These are phyloP conservation scores for Brachypalpus laphriformis DNA, from an alignment of 2,888 invertebrate species.

Conservation along the genomic window DNA sequence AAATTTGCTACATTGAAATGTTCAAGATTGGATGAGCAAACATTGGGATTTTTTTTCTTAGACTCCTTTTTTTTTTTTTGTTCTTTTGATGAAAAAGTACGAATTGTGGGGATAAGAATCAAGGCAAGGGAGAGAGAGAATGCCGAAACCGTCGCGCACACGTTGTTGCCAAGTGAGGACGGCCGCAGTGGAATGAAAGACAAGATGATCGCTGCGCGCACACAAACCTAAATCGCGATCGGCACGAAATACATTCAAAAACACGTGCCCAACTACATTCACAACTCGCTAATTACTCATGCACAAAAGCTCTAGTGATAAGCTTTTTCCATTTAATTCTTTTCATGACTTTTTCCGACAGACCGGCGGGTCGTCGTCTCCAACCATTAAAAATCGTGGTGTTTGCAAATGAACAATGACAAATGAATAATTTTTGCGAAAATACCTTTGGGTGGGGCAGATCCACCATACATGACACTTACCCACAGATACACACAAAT, in stretches of 20 bases:
- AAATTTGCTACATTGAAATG: conserved; percentile 60
- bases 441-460: conserved; percentile 74
- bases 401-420: conserved; percentile 72
- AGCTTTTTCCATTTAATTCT: conserved; percentile 37
- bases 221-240: conserved; percentile 52
- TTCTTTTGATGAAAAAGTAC: conserved; percentile 18
- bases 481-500: conserved; percentile 32
- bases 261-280: conserved; percentile 82
- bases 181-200: conserved; percentile 60
- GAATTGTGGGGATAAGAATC: conserved; percentile 21
- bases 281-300: conserved; percentile 74
- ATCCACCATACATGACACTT: conserved; percentile 59
- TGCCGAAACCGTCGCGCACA: conserved; percentile 55
- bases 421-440: conserved; percentile 74
- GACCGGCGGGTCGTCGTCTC: conserved; percentile 56
- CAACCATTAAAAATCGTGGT: conserved; percentile 38
- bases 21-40: conserved; percentile 67
- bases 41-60: conserved; percentile 40
- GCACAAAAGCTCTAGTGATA: conserved; percentile 66
- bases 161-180: conserved; percentile 71
- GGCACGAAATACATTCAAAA: conserved; percentile 73
- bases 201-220: conserved; percentile 58
- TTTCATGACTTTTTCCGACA: conserved; percentile 6
- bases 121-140: conserved; percentile 49
- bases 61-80: not conserved